Conservation (phyloP, 1,140 invertebrate species). For the Drosophila tani region DNA sequence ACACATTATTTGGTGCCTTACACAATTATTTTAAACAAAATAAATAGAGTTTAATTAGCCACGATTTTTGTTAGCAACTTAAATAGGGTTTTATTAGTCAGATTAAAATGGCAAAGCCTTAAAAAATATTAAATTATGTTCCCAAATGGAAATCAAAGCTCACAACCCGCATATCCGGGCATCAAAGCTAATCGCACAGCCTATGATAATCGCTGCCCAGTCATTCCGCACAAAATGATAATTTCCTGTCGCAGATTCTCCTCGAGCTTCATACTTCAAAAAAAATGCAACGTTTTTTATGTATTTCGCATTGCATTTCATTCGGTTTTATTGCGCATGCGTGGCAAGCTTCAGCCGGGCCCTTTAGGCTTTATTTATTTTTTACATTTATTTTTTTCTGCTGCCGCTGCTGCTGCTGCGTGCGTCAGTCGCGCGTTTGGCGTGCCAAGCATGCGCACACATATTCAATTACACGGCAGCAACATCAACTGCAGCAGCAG, state of each 20-base stretch:
- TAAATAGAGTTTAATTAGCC: too few relatives aligned
- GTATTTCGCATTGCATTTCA: slow-evolving; percentile 25
- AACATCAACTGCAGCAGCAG: slow-evolving; percentile 25
- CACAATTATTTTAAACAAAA: too few relatives aligned
- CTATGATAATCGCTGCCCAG: slow-evolving; percentile 44
- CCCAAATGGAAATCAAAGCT: slow-evolving; percentile 18
- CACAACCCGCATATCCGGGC: slow-evolving; percentile 25
- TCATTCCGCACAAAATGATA: slow-evolving; percentile 50
- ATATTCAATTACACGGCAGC: slow-evolving; percentile 75
- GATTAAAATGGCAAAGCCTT: background rate
- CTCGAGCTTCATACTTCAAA: slow-evolving; percentile 15
- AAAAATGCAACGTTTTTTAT: slow-evolving; percentile 39
- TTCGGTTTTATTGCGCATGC: slow-evolving; percentile 51
- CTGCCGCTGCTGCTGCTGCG: slow-evolving; percentile 39
- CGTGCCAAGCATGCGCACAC: slow-evolving; percentile 73
- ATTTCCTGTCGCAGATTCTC: slow-evolving; percentile 49
- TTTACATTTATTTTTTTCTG: slow-evolving; percentile 12
- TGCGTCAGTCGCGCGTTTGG: slow-evolving; percentile 70
- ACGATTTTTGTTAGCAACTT: background rate
- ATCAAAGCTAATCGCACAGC: slow-evolving; percentile 39
- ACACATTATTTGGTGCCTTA: too few relatives aligned
- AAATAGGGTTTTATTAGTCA: too few relatives aligned
- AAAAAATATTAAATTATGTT: background rate
- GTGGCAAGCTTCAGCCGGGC: slow-evolving; percentile 35
- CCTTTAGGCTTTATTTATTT: slow-evolving; percentile 21